Base-by-base conservation (phyloP, 2,113 vertebrate genomes). In the Pleuronectes platessa region DNA sequence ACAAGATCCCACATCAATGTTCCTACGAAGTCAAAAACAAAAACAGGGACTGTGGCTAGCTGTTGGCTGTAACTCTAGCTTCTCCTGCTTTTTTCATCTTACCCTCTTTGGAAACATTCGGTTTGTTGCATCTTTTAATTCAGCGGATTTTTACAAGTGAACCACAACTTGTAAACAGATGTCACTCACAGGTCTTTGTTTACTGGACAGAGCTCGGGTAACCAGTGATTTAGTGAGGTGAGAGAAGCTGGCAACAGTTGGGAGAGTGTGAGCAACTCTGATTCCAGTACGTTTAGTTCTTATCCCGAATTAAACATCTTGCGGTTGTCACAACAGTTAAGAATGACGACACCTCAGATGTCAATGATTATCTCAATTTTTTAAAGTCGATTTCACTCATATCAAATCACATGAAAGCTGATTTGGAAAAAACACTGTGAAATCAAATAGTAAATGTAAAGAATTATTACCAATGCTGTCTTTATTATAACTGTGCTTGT, bases 241-340 rank as follows among this genome's bases (percentile, higher is more conserved):
- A 35, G 49, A 76, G 27, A 24, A 65, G 45, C 51, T 62, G 68
- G 74, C 53, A 69, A 27, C 61, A 74, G 21, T 56, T 12, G 2
- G 14, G 15, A 23, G 20, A 42, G 42, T 37, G 13, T 60, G 40
- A 68, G 24, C 27, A 63, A 7, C 74, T 61, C 51, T 21, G 71
- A 71, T 61, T 68, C 51, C 18, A 31, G 24, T 40, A 60, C 64
- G 35, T 69, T 56, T 60, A 45, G 47, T 49, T 54, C 23, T 79
- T 42, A 75, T 68, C 40, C 24, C 47, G 26, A 10, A 40, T 77
- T 49, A 47, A 49, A 49, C 10, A 27, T 74, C 10, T 23, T 31
- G 26, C 0, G 2, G 20, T 82, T 72, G 18, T 45, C 12, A n/a
- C 24, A 67, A 31, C 37, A 23, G 26, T 61, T 10, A 37, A 35